Evolutionary conservation across 2,888 invertebrate species (phyloP), one percentile per base, ranked within the genome.

Genomic region (Lepeophtheirus nordmannii): DNA sequence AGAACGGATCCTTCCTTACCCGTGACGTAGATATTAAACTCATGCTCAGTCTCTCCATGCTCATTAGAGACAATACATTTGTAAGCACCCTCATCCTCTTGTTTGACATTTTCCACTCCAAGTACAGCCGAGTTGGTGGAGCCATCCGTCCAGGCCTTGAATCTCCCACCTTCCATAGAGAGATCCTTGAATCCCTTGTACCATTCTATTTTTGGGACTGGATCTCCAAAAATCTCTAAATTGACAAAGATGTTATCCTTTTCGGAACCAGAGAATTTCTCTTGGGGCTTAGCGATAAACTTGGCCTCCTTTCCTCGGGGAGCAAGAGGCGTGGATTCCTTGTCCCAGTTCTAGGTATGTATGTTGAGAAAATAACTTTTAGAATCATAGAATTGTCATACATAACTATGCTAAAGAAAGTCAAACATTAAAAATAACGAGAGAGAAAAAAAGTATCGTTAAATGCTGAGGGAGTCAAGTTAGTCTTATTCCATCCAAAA

Each of bases 51-150:
- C 23, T 40, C 58, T 38, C 66, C 66, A 39, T 60, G 23, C 37
- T 57, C 66, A 30, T 66, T 66, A 40, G 63, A 37, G 59, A 66
- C n/a, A 3, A 66, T 58, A 60, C 58, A 66, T 40, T 39, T 60
- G 41, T 66, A 66, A 22, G 66, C 37, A 5, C 66, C 66, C 23
- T 66, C 66, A 40, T 66, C 66, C 66, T 66, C 66, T 39, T 66
- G 66, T 23, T 66, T 66, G 59, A 58, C 30, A n/a, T 46, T 22
- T 39, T 66, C 58, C 14, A 66, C 58, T 8, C 66, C 66, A 23
- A 66, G 37, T 17, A 66, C 38, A 22, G 58, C 58, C 10, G n/a
- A 12, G 60, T 58, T 60, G 22, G 41, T 46, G n/a, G 17, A 14
- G 57, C 66, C 66, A 60, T 66, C 66, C 38, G 66, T 66, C 66